A percentile compares a stretch with the other conserved stretches of the same genome.
Evolutionary conservation across 1,140 invertebrate genomes (phyloP).

Genomic region (Maniola jurtina): DNA sequence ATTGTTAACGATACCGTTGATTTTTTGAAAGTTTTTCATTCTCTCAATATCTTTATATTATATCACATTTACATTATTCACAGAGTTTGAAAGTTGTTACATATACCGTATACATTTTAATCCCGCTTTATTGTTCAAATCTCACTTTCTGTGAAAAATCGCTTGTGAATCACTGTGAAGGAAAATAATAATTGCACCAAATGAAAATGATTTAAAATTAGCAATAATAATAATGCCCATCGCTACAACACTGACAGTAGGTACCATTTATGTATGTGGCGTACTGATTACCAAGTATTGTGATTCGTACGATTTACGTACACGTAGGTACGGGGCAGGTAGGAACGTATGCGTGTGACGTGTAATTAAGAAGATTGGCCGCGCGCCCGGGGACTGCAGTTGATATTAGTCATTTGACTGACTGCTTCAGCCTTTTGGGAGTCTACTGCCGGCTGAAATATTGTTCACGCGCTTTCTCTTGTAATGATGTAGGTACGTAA

Average conservation of each 20-base stretch:
- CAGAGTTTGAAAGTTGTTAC: no score
- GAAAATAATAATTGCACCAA: no score
- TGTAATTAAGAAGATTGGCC: conserved; percentile 8
- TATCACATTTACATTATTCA: no score
- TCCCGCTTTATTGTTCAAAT: no score
- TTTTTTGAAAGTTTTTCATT: conserved; percentile 8
- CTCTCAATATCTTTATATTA: neutral
- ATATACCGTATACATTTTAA: no score
- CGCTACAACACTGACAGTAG: no score
- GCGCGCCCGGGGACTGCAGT: conserved; percentile 1
- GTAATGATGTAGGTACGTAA: neutral
- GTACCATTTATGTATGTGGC: no score
- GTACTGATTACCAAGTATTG: neutral
- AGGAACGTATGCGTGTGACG: neutral
- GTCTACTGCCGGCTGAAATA: neutral
- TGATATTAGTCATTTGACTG: conserved; percentile 11
- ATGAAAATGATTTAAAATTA: no score
- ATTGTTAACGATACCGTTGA: conserved; percentile 22
- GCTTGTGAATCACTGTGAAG: no score
- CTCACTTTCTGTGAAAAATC: no score
- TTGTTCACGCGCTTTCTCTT: neutral
- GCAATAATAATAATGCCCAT: no score
- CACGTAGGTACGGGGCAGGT: neutral
- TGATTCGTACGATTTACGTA: neutral
- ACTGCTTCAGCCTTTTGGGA: conserved; percentile 3